These are phyloP conservation scores for Psittacula echo DNA, from an alignment of 2,797 vertebrate genomes.

Conservation along the genomic window DNA sequence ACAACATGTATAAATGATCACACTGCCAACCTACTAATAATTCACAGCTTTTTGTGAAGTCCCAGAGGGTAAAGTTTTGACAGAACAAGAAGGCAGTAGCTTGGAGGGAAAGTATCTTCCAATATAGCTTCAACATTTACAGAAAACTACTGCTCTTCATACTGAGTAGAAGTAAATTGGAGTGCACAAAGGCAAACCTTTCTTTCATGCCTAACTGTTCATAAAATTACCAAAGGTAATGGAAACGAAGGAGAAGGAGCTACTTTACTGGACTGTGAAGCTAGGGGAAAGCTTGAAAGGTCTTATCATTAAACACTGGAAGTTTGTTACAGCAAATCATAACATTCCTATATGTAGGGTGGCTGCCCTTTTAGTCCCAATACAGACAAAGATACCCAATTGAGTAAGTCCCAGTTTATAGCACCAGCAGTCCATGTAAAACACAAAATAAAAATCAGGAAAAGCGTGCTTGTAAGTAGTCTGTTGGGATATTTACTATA, in stretches of 20 bases:
- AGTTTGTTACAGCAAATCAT: neutral
- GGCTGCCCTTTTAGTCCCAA: neutral
- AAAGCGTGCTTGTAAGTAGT: neutral
- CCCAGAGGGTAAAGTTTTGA: neutral
- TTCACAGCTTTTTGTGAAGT: neutral
- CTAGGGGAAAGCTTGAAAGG: neutral
- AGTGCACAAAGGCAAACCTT: neutral
- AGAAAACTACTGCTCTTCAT: neutral
- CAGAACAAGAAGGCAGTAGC: neutral
- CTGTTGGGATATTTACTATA: neutral
- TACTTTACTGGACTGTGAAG: neutral
- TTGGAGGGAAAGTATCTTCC: neutral
- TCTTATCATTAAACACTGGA: neutral
- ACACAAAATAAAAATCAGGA: neutral
- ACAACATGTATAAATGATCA: neutral
- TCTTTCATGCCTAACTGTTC: neutral
- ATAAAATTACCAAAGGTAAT: neutral
- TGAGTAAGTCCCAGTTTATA: neutral
- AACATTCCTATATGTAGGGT: neutral
- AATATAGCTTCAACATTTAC: neutral
- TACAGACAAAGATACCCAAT: neutral
- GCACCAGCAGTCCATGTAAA: neutral
- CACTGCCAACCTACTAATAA: neutral
- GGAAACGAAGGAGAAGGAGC: neutral
- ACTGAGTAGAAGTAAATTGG: neutral